Conservation (phyloP, 2,797 vertebrate genomes). For the Meda fulgida region DNA sequence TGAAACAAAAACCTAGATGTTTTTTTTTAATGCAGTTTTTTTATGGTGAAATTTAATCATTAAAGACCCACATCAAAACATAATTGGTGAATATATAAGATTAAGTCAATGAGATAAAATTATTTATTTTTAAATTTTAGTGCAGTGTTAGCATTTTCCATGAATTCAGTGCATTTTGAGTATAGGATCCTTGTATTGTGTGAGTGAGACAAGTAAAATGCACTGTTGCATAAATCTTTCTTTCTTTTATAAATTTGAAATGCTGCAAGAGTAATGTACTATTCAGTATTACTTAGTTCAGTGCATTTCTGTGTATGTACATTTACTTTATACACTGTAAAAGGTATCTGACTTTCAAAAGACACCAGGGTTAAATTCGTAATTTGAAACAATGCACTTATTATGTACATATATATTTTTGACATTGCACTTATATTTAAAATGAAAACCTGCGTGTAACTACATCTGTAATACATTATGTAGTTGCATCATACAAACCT, state of each 20-base stretch:
- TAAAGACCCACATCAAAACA: neutral
- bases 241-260: neutral
- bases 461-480: neutral
- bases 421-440: neutral
- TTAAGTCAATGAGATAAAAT: neutral
- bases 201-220: neutral
- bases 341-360: neutral
- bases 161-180: neutral
- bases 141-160: neutral
- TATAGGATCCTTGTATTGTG: neutral
- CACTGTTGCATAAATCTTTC: neutral
- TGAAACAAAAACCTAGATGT: neutral
- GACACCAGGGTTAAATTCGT: neutral
- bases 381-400: neutral
- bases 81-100: neutral
- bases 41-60: neutral
- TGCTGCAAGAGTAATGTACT: neutral
- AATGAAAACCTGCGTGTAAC: neutral
- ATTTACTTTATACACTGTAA: neutral
- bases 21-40: neutral
- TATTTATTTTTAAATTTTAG: neutral
- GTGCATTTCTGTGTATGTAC: too few relatives aligned
- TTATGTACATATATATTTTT: neutral
- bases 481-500: neutral
- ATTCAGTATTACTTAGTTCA: neutral